Conservation (phyloP, 2,888 invertebrate species). For the Eupithecia centaureata region DNA sequence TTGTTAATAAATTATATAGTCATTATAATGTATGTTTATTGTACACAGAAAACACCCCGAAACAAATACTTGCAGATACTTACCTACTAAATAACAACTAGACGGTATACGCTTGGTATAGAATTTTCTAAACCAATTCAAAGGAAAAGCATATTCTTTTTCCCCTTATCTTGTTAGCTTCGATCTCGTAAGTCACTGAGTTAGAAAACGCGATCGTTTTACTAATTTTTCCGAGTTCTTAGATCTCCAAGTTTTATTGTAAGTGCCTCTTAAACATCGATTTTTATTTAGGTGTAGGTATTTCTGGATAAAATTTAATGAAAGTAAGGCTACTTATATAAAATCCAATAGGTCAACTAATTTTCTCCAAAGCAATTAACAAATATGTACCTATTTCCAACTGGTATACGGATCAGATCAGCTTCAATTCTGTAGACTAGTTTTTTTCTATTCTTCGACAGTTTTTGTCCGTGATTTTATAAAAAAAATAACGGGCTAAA, state of each 20-base stretch:
- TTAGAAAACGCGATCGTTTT: constrained; percentile 27
- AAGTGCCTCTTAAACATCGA: constrained; percentile 6
- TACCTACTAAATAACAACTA: no score
- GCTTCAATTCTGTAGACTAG: no score
- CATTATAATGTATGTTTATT: no score
- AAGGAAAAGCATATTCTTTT: constrained; percentile 14
- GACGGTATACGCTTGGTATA: background rate
- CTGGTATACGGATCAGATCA: no score
- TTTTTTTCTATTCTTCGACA: no score
- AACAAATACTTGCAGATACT: no score
- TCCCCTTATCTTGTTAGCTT: constrained; percentile 14
- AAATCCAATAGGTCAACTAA: no score
- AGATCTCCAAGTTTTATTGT: constrained; percentile 10
- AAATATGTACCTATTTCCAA: no score
- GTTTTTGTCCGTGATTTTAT: no score
- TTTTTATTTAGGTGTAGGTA: background rate
- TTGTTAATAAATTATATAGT: no score
- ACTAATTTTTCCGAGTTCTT: constrained; percentile 16
- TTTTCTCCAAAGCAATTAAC: no score
- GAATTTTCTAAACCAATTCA: background rate
- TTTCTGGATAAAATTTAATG: background rate
- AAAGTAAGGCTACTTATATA: background rate
- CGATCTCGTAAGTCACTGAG: constrained; percentile 34
- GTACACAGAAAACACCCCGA: background rate
- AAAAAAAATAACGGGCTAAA: no score